Percentiles rank a stretch among this genome's conserved stretches.
These are phyloP conservation scores for Axinella damicornis DNA, from an alignment of 37 sponge, comb jelly and placozoan species.

Conservation along the genomic window DNA sequence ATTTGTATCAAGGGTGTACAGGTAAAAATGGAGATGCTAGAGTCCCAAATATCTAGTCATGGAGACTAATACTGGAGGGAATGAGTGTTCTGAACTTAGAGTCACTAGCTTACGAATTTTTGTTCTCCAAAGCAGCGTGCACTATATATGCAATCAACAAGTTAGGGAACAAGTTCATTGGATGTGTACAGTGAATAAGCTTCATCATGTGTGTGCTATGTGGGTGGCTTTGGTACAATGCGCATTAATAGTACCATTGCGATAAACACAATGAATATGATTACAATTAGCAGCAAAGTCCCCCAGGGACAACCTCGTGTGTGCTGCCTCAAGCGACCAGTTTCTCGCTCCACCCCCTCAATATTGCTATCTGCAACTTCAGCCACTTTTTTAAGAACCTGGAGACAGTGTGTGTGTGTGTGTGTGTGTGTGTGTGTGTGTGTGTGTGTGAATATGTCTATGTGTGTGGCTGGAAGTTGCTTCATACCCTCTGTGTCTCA, in stretches of 20 bases:
- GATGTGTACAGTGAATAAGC: no score
- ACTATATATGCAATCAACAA: no score
- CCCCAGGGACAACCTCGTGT: conserved; percentile 66
- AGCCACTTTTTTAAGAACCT: conserved; percentile 53
- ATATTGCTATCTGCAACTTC: conserved; percentile 70
- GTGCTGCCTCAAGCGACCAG: conserved; percentile 60
- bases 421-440: neutral
- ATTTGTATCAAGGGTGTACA: no score
- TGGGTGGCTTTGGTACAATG: conserved; percentile 68
- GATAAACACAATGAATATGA: conserved; percentile 73
- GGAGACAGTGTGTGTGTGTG: neutral
- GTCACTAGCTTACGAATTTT: no score
- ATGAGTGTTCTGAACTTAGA: no score
- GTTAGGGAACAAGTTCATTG: no score
- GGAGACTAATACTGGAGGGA: no score
- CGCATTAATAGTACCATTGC: conserved; percentile 82
- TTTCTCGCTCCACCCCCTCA: conserved; percentile 45
- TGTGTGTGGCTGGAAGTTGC: neutral
- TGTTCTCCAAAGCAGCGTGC: no score
- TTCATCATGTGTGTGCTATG: neutral
- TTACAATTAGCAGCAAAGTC: conserved; percentile 59
- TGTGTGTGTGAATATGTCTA: conserved; percentile 1
- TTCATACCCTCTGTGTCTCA: neutral
- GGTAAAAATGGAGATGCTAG: no score
- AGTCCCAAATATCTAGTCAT: no score